Evolutionary conservation across 2,113 vertebrate genomes (phyloP).

Genomic region (Hyperopisus bebe): DNA sequence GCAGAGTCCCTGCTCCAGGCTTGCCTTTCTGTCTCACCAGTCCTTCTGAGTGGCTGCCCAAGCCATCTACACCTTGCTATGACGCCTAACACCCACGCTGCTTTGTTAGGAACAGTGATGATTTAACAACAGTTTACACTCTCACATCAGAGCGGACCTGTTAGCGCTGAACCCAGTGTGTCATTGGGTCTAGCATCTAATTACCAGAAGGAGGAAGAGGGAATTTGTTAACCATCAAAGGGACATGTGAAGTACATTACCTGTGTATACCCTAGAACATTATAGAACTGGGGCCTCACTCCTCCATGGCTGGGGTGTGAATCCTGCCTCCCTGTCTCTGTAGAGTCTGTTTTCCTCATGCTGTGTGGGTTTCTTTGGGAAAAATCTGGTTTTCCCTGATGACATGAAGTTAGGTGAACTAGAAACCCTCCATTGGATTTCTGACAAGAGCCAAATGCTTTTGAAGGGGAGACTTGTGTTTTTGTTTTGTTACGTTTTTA

Average conservation of each 20-base stretch:
- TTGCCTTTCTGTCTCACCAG: not conserved
- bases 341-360: not conserved
- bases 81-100: not conserved
- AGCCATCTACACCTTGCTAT: conserved; percentile 40
- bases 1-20: not conserved
- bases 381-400: not conserved
- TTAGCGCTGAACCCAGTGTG: not conserved
- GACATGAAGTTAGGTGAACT: not conserved
- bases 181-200: not conserved
- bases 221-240: not conserved
- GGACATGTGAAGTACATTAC: not conserved
- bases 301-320: not conserved
- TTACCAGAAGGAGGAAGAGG: not conserved
- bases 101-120: not conserved
- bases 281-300: not conserved
- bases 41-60: conserved; percentile 25
- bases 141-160: too few species aligned
- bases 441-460: not conserved
- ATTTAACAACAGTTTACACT: not conserved
- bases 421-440: not conserved
- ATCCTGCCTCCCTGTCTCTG: not conserved
- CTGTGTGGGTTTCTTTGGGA: not conserved
- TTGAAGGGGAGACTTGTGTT: not conserved
- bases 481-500: not conserved
- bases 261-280: not conserved